A percentile compares a stretch with the other conserved stretches of the same genome.
These are phyloP conservation scores for Gymnosoma rotundatum DNA, from an alignment of 2,888 invertebrate genomes.

Conservation along the genomic window DNA sequence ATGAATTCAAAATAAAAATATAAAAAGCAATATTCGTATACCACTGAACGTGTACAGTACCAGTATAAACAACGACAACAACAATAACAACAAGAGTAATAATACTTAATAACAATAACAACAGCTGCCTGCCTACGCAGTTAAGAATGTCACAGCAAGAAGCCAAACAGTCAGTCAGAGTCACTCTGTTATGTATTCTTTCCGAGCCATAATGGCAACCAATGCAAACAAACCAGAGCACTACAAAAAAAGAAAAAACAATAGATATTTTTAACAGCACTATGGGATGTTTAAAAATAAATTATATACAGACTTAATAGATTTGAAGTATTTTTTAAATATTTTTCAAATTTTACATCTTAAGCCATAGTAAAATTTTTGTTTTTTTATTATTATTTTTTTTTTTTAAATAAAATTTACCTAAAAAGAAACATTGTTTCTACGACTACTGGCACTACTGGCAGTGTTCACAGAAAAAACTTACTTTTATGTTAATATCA, in stretches of 20 bases:
- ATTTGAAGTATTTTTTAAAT: not conserved
- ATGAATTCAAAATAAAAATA: slow-evolving; percentile 52
- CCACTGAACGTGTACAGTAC: slow-evolving; percentile 15
- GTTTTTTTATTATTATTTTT: not conserved
- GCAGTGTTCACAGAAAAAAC: not conserved
- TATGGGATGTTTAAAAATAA: slow-evolving; percentile 1
- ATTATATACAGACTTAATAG: not conserved
- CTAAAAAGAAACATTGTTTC: not conserved
- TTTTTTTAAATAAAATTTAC: not conserved
- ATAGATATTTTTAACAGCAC: not conserved
- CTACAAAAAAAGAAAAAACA: not conserved
- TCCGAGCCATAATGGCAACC: slow-evolving; percentile 74
- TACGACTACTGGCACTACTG: slow-evolving; percentile 9
- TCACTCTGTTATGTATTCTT: slow-evolving; percentile 48
- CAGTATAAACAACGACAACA: slow-evolving; percentile 25
- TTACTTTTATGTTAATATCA: slow-evolving; percentile 50
- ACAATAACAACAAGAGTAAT: slow-evolving; percentile 30
- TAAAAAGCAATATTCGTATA: not conserved
- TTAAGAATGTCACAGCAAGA: slow-evolving; percentile 61
- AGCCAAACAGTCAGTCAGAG: slow-evolving; percentile 45
- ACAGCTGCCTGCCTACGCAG: slow-evolving; percentile 68
- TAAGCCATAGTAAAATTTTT: not conserved
- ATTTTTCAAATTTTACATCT: not conserved
- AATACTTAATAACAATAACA: slow-evolving; percentile 44
- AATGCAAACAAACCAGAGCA: slow-evolving; percentile 38